Evolutionary conservation across 2,113 vertebrate species (phyloP), one percentile per base, ranked within the genome.

Genomic region (Rhea americana): DNA sequence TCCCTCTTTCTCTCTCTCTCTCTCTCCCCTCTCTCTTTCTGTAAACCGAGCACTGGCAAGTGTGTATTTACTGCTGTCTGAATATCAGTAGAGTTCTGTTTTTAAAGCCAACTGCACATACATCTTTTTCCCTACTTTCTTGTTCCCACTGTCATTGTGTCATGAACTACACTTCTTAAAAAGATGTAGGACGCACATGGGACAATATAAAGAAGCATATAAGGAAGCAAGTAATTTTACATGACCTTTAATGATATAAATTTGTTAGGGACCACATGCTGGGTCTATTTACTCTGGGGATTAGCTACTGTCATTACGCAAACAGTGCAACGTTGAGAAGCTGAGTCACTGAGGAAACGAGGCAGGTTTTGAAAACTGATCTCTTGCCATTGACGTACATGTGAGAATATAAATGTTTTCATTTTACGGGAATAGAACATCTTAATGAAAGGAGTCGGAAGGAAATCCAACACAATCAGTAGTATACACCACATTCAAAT

Each of bases 271-370:
- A 68, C 76, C 83, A 20, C 82, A 48, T 21, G 50, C 20, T 94
- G 76, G 51, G 65, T 94, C 56, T 90, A 37, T 95, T 91, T 92
- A 37, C 94, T 62, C 87, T 48, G 32, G 95, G 88, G 92, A 94
- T 93, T 91, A 61, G 81, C 95, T 96, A 91, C 72, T 94, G 85
- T 97, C 81, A 79, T 93, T 91, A 87, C 66, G 56, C 70, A 94
- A 96, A 94, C 93, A 94, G 87, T 51, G 87, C 10, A 90, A 92
- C 67, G 61, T 80, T 92, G 89, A 95, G 92, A 91, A 91, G 90
- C 93, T 97, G 95, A 98, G 95, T 98, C 97, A 98, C 11, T 18
- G 82, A 97, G 93, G 96, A 97, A 97, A 88, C 11, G 68, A 91
- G 90, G 59, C 87, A 96, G 95, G 89, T 96, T 97, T 97, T 85